Evolutionary conservation across 2,797 vertebrate genomes (phyloP).

Genomic region (Micropoecilia bifurca): DNA sequence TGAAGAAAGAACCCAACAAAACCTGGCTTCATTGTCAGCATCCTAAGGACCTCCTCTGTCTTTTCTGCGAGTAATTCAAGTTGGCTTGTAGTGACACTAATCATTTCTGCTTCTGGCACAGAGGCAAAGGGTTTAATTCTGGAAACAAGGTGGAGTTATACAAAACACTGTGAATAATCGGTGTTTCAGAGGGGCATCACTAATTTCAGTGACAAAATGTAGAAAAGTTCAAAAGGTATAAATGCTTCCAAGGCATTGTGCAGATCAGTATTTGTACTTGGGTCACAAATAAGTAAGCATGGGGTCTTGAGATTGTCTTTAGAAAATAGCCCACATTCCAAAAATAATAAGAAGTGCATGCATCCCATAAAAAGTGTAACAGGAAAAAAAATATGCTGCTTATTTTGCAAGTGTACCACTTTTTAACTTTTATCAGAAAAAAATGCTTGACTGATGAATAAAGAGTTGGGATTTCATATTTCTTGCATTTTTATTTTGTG

Average conservation of each 20-base stretch:
- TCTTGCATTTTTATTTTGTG: background rate
- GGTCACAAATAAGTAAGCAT: background rate
- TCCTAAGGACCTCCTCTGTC: background rate
- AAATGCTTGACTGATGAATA: background rate
- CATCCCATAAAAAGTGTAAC: background rate
- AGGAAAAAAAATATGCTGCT: background rate
- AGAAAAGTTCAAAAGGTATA: background rate
- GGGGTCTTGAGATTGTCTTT: background rate
- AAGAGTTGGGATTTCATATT: background rate
- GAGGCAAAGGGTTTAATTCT: background rate
- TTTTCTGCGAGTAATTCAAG: conserved; percentile 5
- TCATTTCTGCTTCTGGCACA: background rate
- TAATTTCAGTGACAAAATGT: background rate
- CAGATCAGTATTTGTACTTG: background rate
- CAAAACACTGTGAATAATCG: background rate
- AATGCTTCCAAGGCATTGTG: background rate
- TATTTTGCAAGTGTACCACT: background rate
- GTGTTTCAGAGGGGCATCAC: background rate
- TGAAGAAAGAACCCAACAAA: conserved; percentile 6
- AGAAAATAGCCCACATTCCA: background rate
- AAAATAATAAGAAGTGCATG: background rate
- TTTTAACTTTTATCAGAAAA: background rate
- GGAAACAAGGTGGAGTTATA: background rate
- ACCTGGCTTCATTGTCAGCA: conserved; percentile 2
- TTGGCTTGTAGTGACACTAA: background rate